Evolutionary conservation across 2,888 invertebrate genomes (phyloP), one percentile per base, ranked within the genome.

Genomic region (Rhyacophila evoluta): DNA sequence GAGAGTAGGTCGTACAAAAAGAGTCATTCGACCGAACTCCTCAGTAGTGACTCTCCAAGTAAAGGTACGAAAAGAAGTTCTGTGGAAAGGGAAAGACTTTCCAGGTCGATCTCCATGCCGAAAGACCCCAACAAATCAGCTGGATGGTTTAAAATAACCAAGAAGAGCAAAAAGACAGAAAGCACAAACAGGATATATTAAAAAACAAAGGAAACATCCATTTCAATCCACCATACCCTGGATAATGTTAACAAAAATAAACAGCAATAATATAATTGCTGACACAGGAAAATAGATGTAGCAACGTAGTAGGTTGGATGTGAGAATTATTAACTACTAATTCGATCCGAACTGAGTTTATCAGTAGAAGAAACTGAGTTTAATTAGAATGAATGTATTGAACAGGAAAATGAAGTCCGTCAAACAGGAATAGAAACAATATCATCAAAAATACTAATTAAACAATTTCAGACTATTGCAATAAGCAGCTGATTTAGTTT

Each of bases 31-130:
- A 92, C 91, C 79, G 93, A 93, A 84, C 89, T 93, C 75, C 86
- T 93, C 82, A 91, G 90, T 79, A 87, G 89, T 80, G 91, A 90
- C 77, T 85, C 86, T 79, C 85, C 83, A 15, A 72, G 81, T 25
- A 84, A 84, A 55, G 83, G 84, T 71, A 82, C 83, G 41, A 77
- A 79, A 74, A 74, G 77, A n/a, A 86, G 85, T 33, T 83, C 78
- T 6, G 81, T 72, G 77, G 89, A 87, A 67, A 87, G 89, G 82
- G 92, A 91, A 78, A 87, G 86, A 83, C 86, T 92, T 4, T 90
- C 92, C 0, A 87, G 94, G 78, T 94, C 94, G 0, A 90, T 93
- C 70, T 94, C 94, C 5, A 94, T 94, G 91, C 94, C 94, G 71
- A 92, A 93, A 84, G 93, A 94, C 84, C 91, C 92, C 72, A 92